Evolutionary conservation across 2,888 invertebrate species (phyloP).

Genomic region (Aplocera efformata): DNA sequence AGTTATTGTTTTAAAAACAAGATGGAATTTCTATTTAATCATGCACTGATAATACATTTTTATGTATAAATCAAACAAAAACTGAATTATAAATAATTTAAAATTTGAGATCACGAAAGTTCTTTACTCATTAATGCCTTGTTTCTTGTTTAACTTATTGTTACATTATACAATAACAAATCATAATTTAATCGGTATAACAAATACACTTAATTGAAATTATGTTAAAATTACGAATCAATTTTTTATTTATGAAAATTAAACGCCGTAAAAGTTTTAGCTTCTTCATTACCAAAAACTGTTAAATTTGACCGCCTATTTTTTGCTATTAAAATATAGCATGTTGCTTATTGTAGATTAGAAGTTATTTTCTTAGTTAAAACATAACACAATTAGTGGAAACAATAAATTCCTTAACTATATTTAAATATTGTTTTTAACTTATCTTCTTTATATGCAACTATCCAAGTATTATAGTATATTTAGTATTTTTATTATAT

Average conservation of each 20-base stretch:
- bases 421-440: too few relatives aligned
- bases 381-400: too few relatives aligned
- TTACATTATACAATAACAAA: slow-evolving; percentile 9
- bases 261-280: slow-evolving; percentile 6
- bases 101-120: slow-evolving; percentile 13
- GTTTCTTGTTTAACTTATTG: slow-evolving; percentile 9
- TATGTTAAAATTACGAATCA: slow-evolving; percentile 1
- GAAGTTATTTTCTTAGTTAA: background rate
- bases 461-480: too few relatives aligned
- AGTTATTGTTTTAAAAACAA: too few relatives aligned
- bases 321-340: slow-evolving; percentile 10
- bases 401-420: too few relatives aligned
- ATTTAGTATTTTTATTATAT: too few relatives aligned
- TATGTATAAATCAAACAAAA: too few relatives aligned
- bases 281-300: slow-evolving; percentile 5
- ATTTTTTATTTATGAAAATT: too few relatives aligned
- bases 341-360: slow-evolving; percentile 17
- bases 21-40: too few relatives aligned
- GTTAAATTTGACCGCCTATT: slow-evolving; percentile 3
- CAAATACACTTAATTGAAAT: slow-evolving; percentile 5
- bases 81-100: background rate
- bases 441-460: too few relatives aligned
- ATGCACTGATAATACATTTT: too few relatives aligned
- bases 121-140: slow-evolving; percentile 9
- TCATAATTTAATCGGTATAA: slow-evolving; percentile 10